Evolutionary conservation across 2,888 invertebrate species (phyloP), one percentile per base, ranked within the genome.

Genomic region (Pimpla rufipes): DNA sequence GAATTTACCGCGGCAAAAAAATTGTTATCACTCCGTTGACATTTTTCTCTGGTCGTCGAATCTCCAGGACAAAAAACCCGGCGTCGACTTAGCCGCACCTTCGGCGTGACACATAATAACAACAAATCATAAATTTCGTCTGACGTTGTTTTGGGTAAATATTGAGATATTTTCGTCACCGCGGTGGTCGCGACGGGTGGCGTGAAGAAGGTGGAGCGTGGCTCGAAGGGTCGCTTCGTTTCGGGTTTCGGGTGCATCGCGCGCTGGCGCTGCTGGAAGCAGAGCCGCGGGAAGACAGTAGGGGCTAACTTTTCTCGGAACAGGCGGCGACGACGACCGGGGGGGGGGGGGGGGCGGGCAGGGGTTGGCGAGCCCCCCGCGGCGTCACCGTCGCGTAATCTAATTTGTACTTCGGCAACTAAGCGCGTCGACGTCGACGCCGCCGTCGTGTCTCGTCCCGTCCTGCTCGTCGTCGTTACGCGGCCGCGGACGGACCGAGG

Each of bases 391-490:
- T 81, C 87, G 90, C 89, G 88, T 92, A 89, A 92, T 92, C 91
- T 91, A 91, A 92, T 92, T 91, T 92, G 91, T 91, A 91, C 89
- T 91, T 90, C 81, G 89, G 86, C 88, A 88, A 89, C 88, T 89
- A 89, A 89, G 88, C 88, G 80, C 80, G 76, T 80, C 83, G 80
- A 64, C 52, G 76, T 66, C 83, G 79, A 75, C 79, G 83, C 82
- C 29, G 29, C 2, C 29, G 29, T n/a, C 74, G 68, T 67, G 52
- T 78, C 37, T 37, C 74, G 59, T 70, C 45, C 67, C 52, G 29
- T 5, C 29, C 3, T 29, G 3, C 29, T 29, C 29, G 29, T 76
- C 70, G 42, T 55, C 45, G n/a, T n/a, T n/a, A n/a, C n/a, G n/a
- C n/a, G n/a, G n/a, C n/a, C n/a, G 52, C 35, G 52, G 18, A 37